Base-by-base conservation (phyloP, 2,797 vertebrate genomes). In the Xiphorhynchus erythropygius region DNA sequence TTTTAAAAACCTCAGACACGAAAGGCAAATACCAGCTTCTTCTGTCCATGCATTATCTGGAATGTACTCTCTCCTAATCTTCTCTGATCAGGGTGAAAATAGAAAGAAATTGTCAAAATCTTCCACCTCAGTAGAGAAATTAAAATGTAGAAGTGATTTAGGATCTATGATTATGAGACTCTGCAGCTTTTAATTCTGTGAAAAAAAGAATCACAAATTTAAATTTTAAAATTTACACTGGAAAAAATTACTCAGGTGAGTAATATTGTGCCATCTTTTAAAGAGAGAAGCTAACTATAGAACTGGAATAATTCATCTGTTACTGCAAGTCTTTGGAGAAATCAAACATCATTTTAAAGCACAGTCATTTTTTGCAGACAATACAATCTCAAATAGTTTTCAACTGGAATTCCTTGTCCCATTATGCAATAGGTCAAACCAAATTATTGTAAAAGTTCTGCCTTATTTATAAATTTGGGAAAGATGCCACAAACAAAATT, bases 41-140 rank as follows among this genome's bases (percentile, higher is more conserved):
- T 68, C 15, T 78, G 56, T 73, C 3, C 0, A 0, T 55, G 1
- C n/a, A n/a, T 41, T 63, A 18, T 8, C n/a, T 76, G 23, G 25
- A 85, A 50, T 15, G 5, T 76, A 60, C 16, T 35, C 1, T 44
- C 11, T 52, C 24, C 14, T 57, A 41, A 35, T 55, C 13, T 60
- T 57, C 30, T 86, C 35, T 59, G 49, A 30, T 78, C 7, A 50
- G 17, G 9, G 10, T 77, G 24, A 21, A 67, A 70, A 76, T 10
- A 5, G 18, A 59, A 57, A 5, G 1, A 82, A 71, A 65, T 49
- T 41, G 6, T 39, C 32, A 71, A 86, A 74, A 86, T 56, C 13
- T 71, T 85, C 19, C 25, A 13, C 87, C 9, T 10, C 10, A 46
- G 22, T 7, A 49, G 33, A 35, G 8, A 90, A 41, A 4, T 52